Percentiles rank a stretch among this genome's conserved stretches.
Conservation (phyloP, 2,888 invertebrate species). For the Athripsodes cinereus region DNA sequence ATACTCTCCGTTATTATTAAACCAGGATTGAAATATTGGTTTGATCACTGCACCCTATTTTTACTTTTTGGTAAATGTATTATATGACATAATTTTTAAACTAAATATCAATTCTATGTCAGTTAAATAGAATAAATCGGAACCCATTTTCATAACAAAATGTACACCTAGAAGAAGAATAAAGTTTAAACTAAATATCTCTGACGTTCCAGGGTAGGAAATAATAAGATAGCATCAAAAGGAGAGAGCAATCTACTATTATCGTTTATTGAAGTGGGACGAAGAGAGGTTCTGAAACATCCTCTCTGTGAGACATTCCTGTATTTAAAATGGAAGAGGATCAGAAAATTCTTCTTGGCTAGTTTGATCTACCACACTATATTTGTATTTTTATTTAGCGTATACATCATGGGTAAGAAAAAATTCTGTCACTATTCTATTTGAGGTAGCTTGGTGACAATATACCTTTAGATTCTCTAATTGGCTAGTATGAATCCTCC, state of each 20-base stretch:
- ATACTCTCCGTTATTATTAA: too few species aligned
- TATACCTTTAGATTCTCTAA: too few species aligned
- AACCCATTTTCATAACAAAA: too few species aligned
- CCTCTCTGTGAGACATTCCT: slow-evolving; percentile 81
- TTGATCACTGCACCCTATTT: too few species aligned
- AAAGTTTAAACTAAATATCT: background rate
- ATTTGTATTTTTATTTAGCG: slow-evolving; percentile 68
- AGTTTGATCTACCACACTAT: slow-evolving; percentile 71
- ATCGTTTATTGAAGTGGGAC: slow-evolving; percentile 70
- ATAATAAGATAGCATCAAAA: slow-evolving; percentile 57
- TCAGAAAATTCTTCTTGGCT: slow-evolving; percentile 74
- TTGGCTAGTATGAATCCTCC: too few species aligned
- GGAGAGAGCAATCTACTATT: slow-evolving; percentile 67
- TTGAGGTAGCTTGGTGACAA: too few species aligned
- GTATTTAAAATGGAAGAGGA: slow-evolving; percentile 75
- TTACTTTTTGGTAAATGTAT: too few species aligned
- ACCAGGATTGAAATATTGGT: too few species aligned
- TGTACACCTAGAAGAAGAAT: background rate
- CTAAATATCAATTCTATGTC: too few species aligned
- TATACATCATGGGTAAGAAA: slow-evolving; percentile 58
- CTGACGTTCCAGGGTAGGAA: slow-evolving; percentile 43
- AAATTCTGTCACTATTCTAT: too few species aligned
- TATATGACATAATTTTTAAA: too few species aligned
- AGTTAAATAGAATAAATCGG: too few species aligned
- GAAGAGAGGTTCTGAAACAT: slow-evolving; percentile 72